A percentile compares a stretch with the other conserved stretches of the same genome.
These are phyloP conservation scores for Sturnus vulgaris DNA, from an alignment of 2,113 vertebrate genomes.

Conservation along the genomic window DNA sequence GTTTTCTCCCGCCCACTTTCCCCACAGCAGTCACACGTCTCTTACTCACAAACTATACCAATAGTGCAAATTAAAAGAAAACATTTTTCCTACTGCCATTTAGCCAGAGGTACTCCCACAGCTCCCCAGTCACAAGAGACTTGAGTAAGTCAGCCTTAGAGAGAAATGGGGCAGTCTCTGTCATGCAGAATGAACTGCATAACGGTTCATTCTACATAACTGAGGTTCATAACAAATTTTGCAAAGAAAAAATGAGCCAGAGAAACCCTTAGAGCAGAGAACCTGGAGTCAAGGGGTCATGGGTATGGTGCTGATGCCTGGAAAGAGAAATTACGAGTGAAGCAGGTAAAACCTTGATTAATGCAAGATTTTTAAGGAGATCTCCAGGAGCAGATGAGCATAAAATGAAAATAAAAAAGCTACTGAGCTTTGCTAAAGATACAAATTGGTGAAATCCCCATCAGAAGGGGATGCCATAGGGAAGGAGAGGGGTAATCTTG, in stretches of 20 bases:
- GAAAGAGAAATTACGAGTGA: background rate
- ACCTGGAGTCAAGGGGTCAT: background rate
- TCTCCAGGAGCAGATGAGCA: background rate
- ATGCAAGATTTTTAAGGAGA: background rate
- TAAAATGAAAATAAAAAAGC: background rate
- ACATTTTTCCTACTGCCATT: background rate
- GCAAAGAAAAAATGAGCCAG: background rate
- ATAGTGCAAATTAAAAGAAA: background rate
- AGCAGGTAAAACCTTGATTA: background rate
- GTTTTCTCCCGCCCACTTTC: background rate
- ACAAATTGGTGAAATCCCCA: background rate
- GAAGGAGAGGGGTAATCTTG: background rate
- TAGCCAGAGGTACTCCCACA: constrained; percentile 17
- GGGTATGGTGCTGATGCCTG: background rate
- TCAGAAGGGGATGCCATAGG: background rate
- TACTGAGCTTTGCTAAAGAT: background rate
- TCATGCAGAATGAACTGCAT: too few relatives aligned
- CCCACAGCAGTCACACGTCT: constrained; percentile 12
- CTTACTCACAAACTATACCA: constrained; percentile 3
- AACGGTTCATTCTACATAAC: background rate
- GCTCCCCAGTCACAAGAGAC: constrained; percentile 18
- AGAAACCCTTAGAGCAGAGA: background rate
- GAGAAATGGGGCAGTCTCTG: background rate
- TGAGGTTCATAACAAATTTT: background rate
- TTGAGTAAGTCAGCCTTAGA: background rate